Conservation (phyloP, 2,797 vertebrate species). For the Acrocephalus scirpaceus region DNA sequence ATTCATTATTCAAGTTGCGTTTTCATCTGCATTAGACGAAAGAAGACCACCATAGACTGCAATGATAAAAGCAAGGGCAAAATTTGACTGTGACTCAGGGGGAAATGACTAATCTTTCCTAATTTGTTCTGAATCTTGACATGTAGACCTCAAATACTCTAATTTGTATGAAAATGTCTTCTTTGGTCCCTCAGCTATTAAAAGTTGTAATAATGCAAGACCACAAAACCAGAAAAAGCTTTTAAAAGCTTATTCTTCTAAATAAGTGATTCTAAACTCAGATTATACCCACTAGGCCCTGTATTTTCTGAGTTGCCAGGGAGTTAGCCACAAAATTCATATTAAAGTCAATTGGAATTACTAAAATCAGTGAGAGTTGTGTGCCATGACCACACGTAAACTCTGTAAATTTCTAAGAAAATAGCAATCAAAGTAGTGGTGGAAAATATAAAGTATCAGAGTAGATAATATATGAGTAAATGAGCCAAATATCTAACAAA, state of each 20-base stretch:
- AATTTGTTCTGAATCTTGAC: constrained; percentile 8
- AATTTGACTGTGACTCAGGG: background rate
- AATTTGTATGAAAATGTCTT: background rate
- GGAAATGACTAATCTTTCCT: constrained; percentile 37
- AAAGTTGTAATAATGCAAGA: background rate
- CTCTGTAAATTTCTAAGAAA: constrained; percentile 3
- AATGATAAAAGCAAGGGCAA: constrained; percentile 27
- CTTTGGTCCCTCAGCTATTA: background rate
- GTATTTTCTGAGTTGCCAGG: background rate
- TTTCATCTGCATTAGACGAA: background rate
- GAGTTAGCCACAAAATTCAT: background rate
- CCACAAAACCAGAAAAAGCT: background rate
- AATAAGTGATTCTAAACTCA: constrained; percentile 25
- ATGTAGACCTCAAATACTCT: background rate
- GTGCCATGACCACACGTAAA: background rate
- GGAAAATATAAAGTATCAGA: constrained; percentile 45
- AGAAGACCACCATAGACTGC: constrained; percentile 2
- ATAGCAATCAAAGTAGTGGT: background rate
- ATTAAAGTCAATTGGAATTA: background rate
- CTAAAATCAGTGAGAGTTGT: background rate
- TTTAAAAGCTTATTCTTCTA: background rate
- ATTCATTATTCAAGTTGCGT: background rate
- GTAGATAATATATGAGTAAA: constrained; percentile 64
- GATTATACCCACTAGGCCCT: background rate
- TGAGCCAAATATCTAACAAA: constrained; percentile 59